Conservation (phyloP, 2,113 vertebrate species). For the Percopsis transmontana region DNA sequence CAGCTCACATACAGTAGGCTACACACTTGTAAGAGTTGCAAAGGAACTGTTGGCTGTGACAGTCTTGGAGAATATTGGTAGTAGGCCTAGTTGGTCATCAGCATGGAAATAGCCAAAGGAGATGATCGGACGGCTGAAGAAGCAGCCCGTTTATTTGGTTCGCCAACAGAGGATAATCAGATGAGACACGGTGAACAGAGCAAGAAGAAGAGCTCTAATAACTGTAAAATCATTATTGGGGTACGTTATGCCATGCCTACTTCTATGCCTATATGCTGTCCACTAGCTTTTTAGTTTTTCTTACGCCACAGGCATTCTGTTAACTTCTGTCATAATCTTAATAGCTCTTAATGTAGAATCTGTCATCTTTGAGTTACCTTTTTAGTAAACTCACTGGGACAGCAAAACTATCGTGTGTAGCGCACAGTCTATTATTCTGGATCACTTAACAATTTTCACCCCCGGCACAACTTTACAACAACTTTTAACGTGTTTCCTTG, state of each 20-base stretch:
- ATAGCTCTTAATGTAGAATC: too few relatives aligned
- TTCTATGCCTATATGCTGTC: background rate
- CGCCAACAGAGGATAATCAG: slow-evolving; percentile 55
- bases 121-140: slow-evolving; percentile 53
- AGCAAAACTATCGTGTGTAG: background rate
- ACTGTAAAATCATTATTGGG: slow-evolving; percentile 60
- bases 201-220: slow-evolving; percentile 39
- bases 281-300: background rate
- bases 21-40: background rate
- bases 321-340: background rate
- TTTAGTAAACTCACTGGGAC: background rate
- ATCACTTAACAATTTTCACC: too few relatives aligned
- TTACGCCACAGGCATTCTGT: background rate
- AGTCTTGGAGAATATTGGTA: slow-evolving; percentile 10
- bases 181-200: background rate
- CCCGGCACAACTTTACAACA: too few relatives aligned
- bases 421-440: background rate
- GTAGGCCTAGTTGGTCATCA: background rate
- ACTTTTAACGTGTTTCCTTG: too few relatives aligned
- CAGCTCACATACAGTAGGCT: background rate
- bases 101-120: slow-evolving; percentile 65
- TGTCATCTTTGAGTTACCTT: background rate
- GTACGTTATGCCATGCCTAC: slow-evolving; percentile 52
- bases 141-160: slow-evolving; percentile 54
- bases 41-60: background rate